Evolutionary conservation across 64 coral and sea anemone species (phyloP).

Genomic region (Actinia tenebrosa): DNA sequence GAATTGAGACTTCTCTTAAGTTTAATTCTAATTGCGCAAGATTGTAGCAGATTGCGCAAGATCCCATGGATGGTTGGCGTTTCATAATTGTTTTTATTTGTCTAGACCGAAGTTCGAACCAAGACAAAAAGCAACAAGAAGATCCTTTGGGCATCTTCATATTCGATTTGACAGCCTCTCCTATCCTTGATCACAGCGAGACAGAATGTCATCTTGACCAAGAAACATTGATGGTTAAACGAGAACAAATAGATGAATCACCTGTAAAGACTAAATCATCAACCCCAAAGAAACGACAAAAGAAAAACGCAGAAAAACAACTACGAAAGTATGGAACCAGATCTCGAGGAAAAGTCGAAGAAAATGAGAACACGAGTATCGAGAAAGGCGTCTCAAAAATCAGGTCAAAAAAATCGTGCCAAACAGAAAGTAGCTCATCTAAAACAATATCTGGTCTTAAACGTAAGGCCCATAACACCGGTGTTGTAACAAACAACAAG

Average conservation of each 20-base stretch:
- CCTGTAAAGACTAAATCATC: background rate
- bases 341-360: background rate
- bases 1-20: no score
- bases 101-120: background rate
- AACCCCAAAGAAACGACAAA: background rate
- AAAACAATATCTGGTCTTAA: background rate
- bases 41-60: no score
- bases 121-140: conserved; percentile 15
- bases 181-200: background rate
- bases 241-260: background rate
- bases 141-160: conserved; percentile 49
- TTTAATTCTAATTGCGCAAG: no score
- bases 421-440: background rate
- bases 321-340: background rate
- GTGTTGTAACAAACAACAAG: background rate
- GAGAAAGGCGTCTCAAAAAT: background rate
- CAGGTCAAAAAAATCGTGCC: background rate
- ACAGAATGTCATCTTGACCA: background rate
- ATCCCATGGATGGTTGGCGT: no score
- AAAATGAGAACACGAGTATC: background rate
- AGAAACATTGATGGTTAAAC: background rate
- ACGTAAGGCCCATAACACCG: background rate
- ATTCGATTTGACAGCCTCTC: conserved; percentile 48
- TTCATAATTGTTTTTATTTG: background rate
- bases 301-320: background rate